These are phyloP conservation scores for Maccullochella peelii DNA, from an alignment of 2,113 vertebrate species.

Conservation along the genomic window DNA sequence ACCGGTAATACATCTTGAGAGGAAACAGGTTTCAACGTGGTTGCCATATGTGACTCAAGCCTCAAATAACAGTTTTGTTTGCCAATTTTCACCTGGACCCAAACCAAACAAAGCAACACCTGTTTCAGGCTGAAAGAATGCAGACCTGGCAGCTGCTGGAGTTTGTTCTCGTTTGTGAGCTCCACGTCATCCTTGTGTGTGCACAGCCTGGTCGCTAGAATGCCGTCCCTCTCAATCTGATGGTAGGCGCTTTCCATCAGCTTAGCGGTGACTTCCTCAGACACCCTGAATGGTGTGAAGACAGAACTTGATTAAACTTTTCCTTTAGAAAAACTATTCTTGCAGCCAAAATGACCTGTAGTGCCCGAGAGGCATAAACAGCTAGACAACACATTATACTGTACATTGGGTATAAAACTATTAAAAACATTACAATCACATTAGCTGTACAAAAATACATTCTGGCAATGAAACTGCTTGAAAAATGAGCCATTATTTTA, in stretches of 20 bases:
- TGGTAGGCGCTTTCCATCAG: constrained; percentile 87
- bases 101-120: not conserved
- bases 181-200: constrained; percentile 98
- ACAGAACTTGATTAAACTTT: not conserved
- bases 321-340: not conserved
- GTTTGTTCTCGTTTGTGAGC: constrained; percentile 89
- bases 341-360: not conserved
- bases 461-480: not conserved
- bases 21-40: not conserved
- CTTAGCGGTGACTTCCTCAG: constrained; percentile 88
- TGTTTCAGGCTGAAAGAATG: not conserved
- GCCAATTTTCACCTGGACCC: constrained; percentile 3
- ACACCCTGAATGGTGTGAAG: constrained; percentile 84
- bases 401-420: not conserved
- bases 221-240: constrained; percentile 90
- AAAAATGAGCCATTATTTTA: constrained; percentile 52
- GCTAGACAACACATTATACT: not conserved
- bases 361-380: not conserved
- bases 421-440: not conserved
- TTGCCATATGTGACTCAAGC: not conserved
- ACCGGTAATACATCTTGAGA: not conserved
- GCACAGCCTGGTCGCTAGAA: constrained; percentile 95
- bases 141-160: constrained; percentile 91
- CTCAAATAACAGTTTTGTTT: not conserved
- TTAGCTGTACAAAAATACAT: not conserved